phyloP scores from a whole-genome alignment of 2,888 invertebrate species.

The Pristionchus entomophagus region DNA sequence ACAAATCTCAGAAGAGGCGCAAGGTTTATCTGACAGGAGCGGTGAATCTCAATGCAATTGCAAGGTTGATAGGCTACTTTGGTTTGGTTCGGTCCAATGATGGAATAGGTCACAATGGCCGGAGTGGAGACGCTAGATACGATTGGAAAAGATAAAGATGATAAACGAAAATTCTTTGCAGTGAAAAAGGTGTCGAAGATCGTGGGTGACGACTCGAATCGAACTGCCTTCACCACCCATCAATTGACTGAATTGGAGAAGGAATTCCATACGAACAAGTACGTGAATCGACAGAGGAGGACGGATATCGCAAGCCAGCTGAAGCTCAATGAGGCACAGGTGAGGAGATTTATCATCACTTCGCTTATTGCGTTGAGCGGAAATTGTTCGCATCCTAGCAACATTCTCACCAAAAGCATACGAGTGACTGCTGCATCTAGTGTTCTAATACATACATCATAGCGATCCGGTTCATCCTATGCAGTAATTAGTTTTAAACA shows the following conservation, averaged over 20 bases:
- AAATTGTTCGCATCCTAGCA: neutral
- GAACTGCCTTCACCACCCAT: slow-evolving; percentile 99
- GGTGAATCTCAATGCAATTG: neutral
- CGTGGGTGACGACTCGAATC: slow-evolving; percentile 72
- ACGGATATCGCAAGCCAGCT: slow-evolving; percentile 97
- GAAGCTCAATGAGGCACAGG: slow-evolving; percentile 95
- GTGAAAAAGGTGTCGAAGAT: slow-evolving; percentile 53
- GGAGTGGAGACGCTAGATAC: neutral
- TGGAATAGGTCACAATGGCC: no score
- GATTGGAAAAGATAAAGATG: neutral
- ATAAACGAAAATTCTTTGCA: neutral
- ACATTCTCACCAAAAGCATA: neutral
- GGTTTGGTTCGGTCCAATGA: no score
- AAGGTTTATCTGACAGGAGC: neutral
- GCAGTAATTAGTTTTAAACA: no score
- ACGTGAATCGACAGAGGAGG: slow-evolving; percentile 93
- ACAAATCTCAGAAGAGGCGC: neutral
- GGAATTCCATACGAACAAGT: slow-evolving; percentile 99
- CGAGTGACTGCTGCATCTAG: neutral
- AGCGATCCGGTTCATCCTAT: slow-evolving; percentile 65
- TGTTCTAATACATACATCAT: neutral
- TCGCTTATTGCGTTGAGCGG: neutral
- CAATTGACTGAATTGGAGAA: slow-evolving; percentile 98
- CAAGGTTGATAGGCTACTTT: neutral
- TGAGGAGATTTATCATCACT: slow-evolving; percentile 32